phyloP scores from a whole-genome alignment of 1,140 invertebrate species.

The Saccostrea cuccullata region DNA sequence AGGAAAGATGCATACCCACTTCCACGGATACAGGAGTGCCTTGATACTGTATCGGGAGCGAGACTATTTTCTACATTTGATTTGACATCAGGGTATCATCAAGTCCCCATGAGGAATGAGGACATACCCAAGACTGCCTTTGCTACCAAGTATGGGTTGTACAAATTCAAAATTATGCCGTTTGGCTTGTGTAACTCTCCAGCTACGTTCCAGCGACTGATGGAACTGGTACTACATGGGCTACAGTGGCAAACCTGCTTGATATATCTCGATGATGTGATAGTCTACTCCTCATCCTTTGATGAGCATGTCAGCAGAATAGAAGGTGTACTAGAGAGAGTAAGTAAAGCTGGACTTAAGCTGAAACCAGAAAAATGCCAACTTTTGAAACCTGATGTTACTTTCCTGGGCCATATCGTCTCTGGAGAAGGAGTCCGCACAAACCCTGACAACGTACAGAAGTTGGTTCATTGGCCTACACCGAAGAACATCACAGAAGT shows the following conservation, averaged over 20 bases:
- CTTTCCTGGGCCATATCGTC: conserved; percentile 56
- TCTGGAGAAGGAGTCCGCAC: conserved; percentile 28
- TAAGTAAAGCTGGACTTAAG: too few relatives aligned
- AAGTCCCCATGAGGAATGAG: conserved; percentile 71
- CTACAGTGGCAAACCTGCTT: conserved; percentile 46
- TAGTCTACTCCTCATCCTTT: conserved; percentile 48
- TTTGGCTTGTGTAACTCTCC: conserved; percentile 60
- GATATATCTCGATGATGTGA: conserved; percentile 60
- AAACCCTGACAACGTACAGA: conserved; percentile 49
- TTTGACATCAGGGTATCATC: conserved; percentile 79
- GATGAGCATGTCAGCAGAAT: conserved; percentile 32
- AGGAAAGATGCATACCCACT: conserved; percentile 80
- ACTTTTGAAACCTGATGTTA: conserved; percentile 57
- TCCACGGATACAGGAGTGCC: conserved; percentile 78
- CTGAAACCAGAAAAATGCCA: conserved; percentile 48
- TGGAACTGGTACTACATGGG: conserved; percentile 49
- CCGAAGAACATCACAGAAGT: conserved; percentile 54
- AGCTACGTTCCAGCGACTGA: conserved; percentile 53
- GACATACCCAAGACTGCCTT: conserved; percentile 55
- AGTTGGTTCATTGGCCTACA: conserved; percentile 48
- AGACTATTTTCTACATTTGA: conserved; percentile 79
- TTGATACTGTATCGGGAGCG: conserved; percentile 73
- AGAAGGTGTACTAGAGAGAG: conserved; percentile 44
- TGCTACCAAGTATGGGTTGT: conserved; percentile 50
- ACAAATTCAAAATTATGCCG: conserved; percentile 58